phyloP scores from a whole-genome alignment of 2,888 invertebrate species.

The Yponomeuta malinellus region DNA sequence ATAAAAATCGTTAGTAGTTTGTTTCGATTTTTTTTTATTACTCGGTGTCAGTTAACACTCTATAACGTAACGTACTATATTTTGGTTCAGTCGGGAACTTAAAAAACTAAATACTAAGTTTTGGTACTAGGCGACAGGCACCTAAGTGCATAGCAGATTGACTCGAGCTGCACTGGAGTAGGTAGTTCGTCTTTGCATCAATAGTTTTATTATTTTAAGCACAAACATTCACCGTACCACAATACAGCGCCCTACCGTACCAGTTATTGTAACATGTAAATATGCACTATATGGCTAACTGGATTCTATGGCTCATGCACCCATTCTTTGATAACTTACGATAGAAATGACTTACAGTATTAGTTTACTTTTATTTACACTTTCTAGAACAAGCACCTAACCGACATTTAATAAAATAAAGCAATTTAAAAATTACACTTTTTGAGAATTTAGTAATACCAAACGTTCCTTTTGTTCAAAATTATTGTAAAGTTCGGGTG shows the following conservation, averaged over 20 bases:
- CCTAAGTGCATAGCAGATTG: slow-evolving; percentile 6
- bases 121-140: slow-evolving; percentile 46
- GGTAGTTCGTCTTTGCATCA: neutral
- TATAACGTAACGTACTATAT: slow-evolving; percentile 57
- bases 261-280: slow-evolving; percentile 30
- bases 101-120: slow-evolving; percentile 67
- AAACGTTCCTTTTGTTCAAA: neutral
- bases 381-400: slow-evolving; percentile 10
- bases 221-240: neutral
- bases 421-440: neutral
- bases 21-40: slow-evolving; percentile 56
- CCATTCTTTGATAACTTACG: slow-evolving; percentile 34
- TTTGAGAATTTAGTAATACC: neutral
- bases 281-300: slow-evolving; percentile 40
- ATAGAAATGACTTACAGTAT: slow-evolving; percentile 23
- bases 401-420: neutral
- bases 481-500: slow-evolving; percentile 34
- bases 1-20: slow-evolving; percentile 29
- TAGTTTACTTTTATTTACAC: slow-evolving; percentile 9
- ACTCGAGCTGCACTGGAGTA: neutral
- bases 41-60: slow-evolving; percentile 62
- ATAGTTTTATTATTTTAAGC: neutral
- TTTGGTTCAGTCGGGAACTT: slow-evolving; percentile 76
- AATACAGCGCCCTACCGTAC: slow-evolving; percentile 7
- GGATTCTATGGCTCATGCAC: slow-evolving; percentile 51